Percentiles rank a stretch among this genome's conserved stretches.
Conservation (phyloP, 2,888 invertebrate genomes). For the Aricia artaxerxes region DNA sequence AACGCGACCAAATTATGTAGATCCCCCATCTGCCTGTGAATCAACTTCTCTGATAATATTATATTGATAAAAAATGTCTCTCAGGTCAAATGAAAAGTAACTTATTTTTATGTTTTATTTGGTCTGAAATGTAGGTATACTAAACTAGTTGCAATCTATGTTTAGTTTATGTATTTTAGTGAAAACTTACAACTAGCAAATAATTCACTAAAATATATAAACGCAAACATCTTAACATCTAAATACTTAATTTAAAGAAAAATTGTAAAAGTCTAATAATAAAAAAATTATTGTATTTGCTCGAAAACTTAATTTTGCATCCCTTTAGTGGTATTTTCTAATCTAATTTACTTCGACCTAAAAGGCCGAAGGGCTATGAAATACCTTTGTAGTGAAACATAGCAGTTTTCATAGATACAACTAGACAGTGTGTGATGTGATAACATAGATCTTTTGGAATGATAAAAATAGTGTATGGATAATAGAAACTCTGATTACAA, state of each 20-base stretch:
- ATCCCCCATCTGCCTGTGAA: no score
- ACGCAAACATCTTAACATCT: background rate
- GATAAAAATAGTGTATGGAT: background rate
- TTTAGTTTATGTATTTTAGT: background rate
- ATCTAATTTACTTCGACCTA: background rate
- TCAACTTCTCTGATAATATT: no score
- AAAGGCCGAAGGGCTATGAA: background rate
- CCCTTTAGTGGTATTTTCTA: background rate
- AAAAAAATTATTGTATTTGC: background rate
- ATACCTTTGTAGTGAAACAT: background rate
- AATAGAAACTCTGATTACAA: background rate
- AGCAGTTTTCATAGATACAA: background rate
- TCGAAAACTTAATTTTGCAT: conserved; percentile 2
- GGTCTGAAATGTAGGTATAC: background rate
- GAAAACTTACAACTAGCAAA: background rate
- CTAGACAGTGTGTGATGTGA: conserved; percentile 14
- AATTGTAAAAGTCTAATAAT: no score
- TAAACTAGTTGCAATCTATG: no score
- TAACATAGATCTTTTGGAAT: conserved; percentile 1
- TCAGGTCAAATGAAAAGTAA: no score
- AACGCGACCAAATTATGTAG: no score
- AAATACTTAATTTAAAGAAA: no score
- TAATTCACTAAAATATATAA: background rate
- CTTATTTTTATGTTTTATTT: background rate
- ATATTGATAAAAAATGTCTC: no score